Evolutionary conservation across 2,888 invertebrate genomes (phyloP), one percentile per base, ranked within the genome.

Genomic region (Eilema sororculum): DNA sequence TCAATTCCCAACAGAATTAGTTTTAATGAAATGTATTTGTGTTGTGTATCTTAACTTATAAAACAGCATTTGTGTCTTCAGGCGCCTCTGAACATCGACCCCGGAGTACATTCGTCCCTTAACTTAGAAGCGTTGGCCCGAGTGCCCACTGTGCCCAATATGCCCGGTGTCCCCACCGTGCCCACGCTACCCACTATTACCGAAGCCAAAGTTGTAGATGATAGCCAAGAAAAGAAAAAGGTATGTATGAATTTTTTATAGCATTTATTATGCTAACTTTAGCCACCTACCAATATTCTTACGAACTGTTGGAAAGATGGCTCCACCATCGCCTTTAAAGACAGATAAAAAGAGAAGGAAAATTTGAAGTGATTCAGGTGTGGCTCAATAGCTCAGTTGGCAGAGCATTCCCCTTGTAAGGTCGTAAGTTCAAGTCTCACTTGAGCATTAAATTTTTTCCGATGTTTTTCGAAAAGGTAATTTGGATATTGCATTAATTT

Each of bases 61-160:
- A 65, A 30, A 56, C 6, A 33, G 37, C 33, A 33, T 57, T 37
- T 3, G 24, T 65, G 37, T 65, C 24, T 77, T 72, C 91, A 95
- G 95, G 95, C 95, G 77, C 98, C 98, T 41, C 95, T 98, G 77
- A 99, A 99, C 93, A 97, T 98, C 76, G 99, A 99, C 94, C 98
- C 99, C 6, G 99, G 99, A 67, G 99, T 98, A 64, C 99, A 99
- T 91, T 99, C 98, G 70, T 98, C 98, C 87, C 96, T 99, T 85
- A 98, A 98, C 92, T 95, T 99, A 87, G 98, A 98, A 90, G 95
- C 95, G 20, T 78, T 95, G 74, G 95, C 95, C 63, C 90, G 95
- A 2, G 95, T 95, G 77, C 95, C 95, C 73, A 95, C 97, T 91
- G 86, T 97, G 95, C 90, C 97, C 96, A 89, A 97, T 96, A 96